These are phyloP conservation scores for Apamea epomidion DNA, from an alignment of 2,888 invertebrate species.

Conservation along the genomic window DNA sequence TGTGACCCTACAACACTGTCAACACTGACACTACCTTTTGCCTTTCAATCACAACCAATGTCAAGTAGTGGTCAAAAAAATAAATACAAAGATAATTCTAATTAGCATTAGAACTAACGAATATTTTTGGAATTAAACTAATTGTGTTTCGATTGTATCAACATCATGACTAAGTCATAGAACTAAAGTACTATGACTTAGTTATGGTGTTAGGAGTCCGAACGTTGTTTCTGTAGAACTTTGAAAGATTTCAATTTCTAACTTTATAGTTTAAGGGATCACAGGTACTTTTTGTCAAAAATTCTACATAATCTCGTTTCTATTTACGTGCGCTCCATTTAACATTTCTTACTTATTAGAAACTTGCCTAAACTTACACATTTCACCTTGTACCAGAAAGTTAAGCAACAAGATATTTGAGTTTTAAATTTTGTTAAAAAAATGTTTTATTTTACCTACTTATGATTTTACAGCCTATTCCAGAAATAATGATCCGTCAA, in stretches of 20 bases:
- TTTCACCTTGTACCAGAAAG: not conserved
- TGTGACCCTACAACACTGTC: not conserved
- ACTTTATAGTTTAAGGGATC: not conserved
- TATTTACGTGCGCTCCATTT: not conserved
- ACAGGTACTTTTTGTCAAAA: slow-evolving; percentile 21
- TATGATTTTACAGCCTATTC: slow-evolving; percentile 72
- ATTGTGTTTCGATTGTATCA: too few relatives aligned
- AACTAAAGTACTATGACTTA: slow-evolving; percentile 10
- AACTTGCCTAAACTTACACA: not conserved
- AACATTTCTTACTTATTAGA: not conserved
- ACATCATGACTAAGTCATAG: too few relatives aligned
- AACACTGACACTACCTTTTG: too few relatives aligned
- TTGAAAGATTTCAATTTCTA: slow-evolving; percentile 11
- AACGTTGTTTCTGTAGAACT: slow-evolving; percentile 29
- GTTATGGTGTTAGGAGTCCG: slow-evolving; percentile 6
- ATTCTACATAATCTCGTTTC: not conserved
- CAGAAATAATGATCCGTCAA: slow-evolving; percentile 89
- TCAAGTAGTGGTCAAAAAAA: slow-evolving; percentile 65
- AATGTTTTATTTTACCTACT: not conserved
- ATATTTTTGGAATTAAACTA: not conserved
- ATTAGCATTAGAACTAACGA: not conserved
- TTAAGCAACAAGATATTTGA: not conserved
- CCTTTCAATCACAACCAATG: slow-evolving; percentile 42
- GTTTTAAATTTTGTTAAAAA: not conserved
- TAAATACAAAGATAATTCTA: not conserved